Evolutionary conservation across 2,797 vertebrate species (phyloP).

Genomic region (Chaetophractus vellerosus): DNA sequence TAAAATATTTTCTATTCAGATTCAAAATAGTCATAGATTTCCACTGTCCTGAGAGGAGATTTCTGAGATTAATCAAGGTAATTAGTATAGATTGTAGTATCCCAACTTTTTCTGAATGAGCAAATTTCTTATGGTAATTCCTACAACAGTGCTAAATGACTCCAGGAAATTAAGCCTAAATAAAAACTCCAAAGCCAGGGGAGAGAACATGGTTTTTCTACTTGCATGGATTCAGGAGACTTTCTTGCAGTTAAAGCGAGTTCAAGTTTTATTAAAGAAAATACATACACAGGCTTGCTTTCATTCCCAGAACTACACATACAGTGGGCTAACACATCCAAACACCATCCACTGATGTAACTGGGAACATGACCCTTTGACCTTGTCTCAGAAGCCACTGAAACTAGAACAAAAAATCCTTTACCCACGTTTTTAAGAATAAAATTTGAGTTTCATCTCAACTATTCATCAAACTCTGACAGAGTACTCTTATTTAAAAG

Average conservation of each 20-base stretch:
- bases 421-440: slow-evolving; percentile 30
- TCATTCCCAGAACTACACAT: slow-evolving; percentile 1
- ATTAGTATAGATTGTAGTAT: background rate
- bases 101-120: background rate
- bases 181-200: background rate
- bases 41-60: background rate
- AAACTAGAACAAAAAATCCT: slow-evolving; percentile 28
- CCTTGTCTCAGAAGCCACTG: background rate
- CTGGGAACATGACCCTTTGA: background rate
- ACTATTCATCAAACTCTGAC: background rate
- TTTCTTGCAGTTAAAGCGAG: background rate
- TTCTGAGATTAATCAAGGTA: background rate
- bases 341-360: background rate
- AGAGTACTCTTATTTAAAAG: slow-evolving; percentile 39
- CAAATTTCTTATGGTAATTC: background rate
- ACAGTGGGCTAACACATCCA: background rate
- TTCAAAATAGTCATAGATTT: background rate
- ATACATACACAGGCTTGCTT: background rate
- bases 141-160: background rate
- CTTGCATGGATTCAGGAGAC: background rate
- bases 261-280: slow-evolving; percentile 38
- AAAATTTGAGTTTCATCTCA: slow-evolving; percentile 38
- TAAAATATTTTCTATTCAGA: background rate
- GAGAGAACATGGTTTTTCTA: background rate
- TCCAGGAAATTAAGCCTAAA: background rate